Base-by-base conservation (phyloP, 2,797 vertebrate genomes). In the Limosa lapponica region DNA sequence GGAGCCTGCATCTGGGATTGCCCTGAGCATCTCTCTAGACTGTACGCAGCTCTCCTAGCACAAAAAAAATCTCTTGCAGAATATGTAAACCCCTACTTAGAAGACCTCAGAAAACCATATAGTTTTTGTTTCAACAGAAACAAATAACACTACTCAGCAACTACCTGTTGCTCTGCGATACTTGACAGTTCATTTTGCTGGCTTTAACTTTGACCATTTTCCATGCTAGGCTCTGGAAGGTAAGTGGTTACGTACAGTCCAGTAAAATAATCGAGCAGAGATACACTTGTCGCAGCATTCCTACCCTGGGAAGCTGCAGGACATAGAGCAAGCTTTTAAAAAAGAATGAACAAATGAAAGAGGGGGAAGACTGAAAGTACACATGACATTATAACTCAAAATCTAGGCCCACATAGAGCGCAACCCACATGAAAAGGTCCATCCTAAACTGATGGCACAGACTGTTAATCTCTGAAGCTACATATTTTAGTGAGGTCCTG, bases 41-140 rank as follows among this genome's bases (percentile, higher is more conserved):
- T 52, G 19, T 8, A 27, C 1, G 12, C 59, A 78, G 57, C 22
- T 28, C 25, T 54, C 23, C 61, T 27, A 23, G 23, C 19, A 43
- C 7, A 61, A 43, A 66, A 43, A 37, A 15, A 4, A 2, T 25
- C 16, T 43, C 43, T 22, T 72, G 44, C 48, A 57, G 67, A 82
- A 41, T 1, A 32, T 0, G 10, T 48, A 36, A 44, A 22, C 1
- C 3, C 6, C 11, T 27, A 10, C 37, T 46, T 6, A 1, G 16
- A 78, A 28, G 39, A 9, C 12, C 24, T 90, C 43, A 39, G 32
- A 59, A 17, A 59, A 19, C 6, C 32, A 16, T 11, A 3, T 0
- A 22, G 32, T 17, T 27, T 36, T 32, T 73, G 12, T 9, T 34
- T 62, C 65, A n/a, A 19, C 8, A 55, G 30, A 46, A 72, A 34